Conservation (phyloP, 2,888 invertebrate species). For the Globia sparganii region DNA sequence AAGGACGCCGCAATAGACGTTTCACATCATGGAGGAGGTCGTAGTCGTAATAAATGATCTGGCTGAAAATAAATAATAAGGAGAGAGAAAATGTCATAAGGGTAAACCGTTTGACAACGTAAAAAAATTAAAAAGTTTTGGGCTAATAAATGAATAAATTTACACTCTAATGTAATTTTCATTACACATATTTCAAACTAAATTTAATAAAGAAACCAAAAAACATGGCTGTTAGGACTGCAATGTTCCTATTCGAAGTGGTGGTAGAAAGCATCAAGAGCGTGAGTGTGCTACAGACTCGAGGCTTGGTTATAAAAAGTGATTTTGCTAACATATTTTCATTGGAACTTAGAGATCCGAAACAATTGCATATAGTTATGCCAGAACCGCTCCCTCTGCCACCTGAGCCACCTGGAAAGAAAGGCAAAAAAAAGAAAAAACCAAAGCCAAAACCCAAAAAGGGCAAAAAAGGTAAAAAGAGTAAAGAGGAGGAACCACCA, state of each 20-base stretch:
- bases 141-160: conserved; percentile 20
- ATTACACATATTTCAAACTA: conserved; percentile 37
- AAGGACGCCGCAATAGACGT: not conserved
- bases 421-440: conserved; percentile 73
- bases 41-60: not conserved
- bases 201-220: conserved; percentile 51
- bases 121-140: not conserved
- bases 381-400: conserved; percentile 86
- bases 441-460: conserved; percentile 74
- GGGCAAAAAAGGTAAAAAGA: conserved; percentile 76
- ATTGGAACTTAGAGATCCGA: conserved; percentile 85
- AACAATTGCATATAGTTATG: conserved; percentile 85
- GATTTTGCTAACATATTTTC: conserved; percentile 87
- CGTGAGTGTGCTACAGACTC: conserved; percentile 79
- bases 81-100: not conserved
- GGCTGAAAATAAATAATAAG: conserved; percentile 17
- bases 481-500: conserved; percentile 75
- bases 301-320: conserved; percentile 80
- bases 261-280: conserved; percentile 83
- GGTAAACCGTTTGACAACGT: conserved; percentile 3
- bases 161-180: conserved; percentile 33
- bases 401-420: conserved; percentile 82
- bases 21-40: not conserved
- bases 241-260: conserved; percentile 87
- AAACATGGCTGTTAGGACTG: conserved; percentile 82